Conservation (phyloP, 2,888 invertebrate genomes). For the Itoplectis maculator region DNA sequence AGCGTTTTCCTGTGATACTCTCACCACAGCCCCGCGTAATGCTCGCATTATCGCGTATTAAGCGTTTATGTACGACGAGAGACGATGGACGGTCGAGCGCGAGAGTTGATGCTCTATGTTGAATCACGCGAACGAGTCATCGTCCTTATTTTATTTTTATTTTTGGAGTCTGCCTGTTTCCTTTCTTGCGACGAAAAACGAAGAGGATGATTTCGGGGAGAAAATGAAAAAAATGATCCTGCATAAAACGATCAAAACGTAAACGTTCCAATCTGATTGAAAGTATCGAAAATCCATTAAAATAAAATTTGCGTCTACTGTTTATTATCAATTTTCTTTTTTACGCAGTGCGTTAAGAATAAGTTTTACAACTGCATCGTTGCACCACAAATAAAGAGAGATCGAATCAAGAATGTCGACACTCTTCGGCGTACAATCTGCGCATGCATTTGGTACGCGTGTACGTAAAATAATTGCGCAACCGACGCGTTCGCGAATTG, state of each 20-base stretch:
- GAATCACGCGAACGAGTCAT: constrained; percentile 22
- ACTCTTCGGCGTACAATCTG: not conserved
- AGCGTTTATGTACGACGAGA: not conserved
- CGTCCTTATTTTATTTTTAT: not conserved
- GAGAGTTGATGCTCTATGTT: not conserved
- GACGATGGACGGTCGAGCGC: not conserved
- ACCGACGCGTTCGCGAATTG: constrained; percentile 2
- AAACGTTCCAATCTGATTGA: too few relatives aligned
- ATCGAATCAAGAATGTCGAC: constrained; percentile 27
- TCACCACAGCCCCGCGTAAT: constrained; percentile 75
- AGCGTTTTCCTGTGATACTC: constrained; percentile 81
- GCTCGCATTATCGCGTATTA: constrained; percentile 8
- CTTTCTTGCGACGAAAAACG: not conserved
- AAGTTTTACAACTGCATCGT: not conserved
- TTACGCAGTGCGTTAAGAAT: too few relatives aligned
- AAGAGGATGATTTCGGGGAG: not conserved
- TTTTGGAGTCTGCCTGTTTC: constrained; percentile 14
- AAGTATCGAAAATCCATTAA: too few relatives aligned
- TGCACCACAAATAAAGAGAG: constrained; percentile 13
- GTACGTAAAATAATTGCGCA: constrained; percentile 1
- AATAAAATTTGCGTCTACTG: too few relatives aligned
- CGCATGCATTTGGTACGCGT: not conserved
- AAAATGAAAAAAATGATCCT: not conserved
- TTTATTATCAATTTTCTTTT: too few relatives aligned
- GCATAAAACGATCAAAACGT: too few relatives aligned